Base-by-base conservation (phyloP, 2,113 vertebrate species). In the Rhipidura dahli region DNA sequence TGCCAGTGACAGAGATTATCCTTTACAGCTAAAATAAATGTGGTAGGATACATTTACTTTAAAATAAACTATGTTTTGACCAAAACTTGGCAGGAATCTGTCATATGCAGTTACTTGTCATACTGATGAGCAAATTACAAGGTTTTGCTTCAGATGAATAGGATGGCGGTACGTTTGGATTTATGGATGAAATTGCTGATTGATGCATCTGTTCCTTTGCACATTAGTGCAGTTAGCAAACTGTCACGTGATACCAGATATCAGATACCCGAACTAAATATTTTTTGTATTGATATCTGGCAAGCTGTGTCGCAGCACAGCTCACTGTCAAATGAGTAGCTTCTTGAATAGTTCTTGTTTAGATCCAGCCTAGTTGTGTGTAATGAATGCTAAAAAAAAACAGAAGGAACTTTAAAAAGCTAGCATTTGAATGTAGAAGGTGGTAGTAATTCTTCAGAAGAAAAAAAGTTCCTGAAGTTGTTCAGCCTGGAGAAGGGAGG, bases 31-130 rank as follows among this genome's bases (percentile, higher is more conserved):
- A 23, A 89, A 83, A 75, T 78, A 83, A 91, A 87, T 33, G 50
- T 49, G n/a, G 37, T 86, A 83, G 80, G 59, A 73, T 73, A 59
- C 39, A 33, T 68, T 68, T 51, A 49, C 42, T 77, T 85, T 83
- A 86, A 92, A 94, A 39, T 66, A 85, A 90, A 44, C 63, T 61
- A 1, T 57, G 47, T 91, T 96, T 89, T 95, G 68, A 77, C 63
- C 54, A 73, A 53, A 94, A 66, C 39, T 89, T 80, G 53, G 59
- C 92, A 86, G 63, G 59, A 91, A n/a, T 89, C 88, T 83, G 89
- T 84, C 64, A 18, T 47, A 33, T 0, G 3, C 54, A 35, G 17
- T 80, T 86, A 66, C 39, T 63, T 88, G 71, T 73, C 2, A 2
- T 40, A 17, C 20, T 88, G 54, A 89, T 77, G 79, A 88, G 42